Base-by-base conservation (phyloP, 2,797 vertebrate species). In the Parotocinclus haroldoi region DNA sequence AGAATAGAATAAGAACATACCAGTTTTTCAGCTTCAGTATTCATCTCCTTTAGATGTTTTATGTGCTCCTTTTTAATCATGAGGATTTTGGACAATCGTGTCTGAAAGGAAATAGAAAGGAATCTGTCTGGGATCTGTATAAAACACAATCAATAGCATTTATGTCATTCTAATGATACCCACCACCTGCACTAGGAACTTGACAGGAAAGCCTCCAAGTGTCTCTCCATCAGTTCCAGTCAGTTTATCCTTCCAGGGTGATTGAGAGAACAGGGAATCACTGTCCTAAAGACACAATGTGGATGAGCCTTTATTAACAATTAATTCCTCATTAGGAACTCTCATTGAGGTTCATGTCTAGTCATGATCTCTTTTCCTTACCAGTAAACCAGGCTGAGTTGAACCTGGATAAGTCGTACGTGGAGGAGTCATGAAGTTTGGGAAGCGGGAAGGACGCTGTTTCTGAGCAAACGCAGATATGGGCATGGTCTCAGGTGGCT, bases 11-110 rank as follows among this genome's bases (percentile, higher is more conserved):
- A 19, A 83, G 17, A 71, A 71, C 80, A 83, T 84, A 98, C 97
- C 95, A 96, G 79, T 82, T 98, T 99, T 87, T 99, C 97, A 79
- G 95, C 96, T 82, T 99, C 96, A 1, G 95, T 94, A 80, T 99
- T 99, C 97, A 99, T 98, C 82, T 99, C 96, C 82, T 94, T 96
- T 81, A 99, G 89, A 80, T 96, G 95, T 83, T 94, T 98, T 81
- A 99, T 96, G 84, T 97, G 95, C 40, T 98, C 96, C 77, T 99
- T 99, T 86, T 99, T 99, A 82, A 98, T 95, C 96, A 98, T 99
- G 64, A 99, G 93, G 78, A 99, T 98, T 91, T 98, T 99, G 11
- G 97, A 99, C 84, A 99, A 84, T 78, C 93, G 93, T 9, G 96
- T 98, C 97, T 99, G 72, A 76, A 36, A 51, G n/a, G n/a, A n/a